Percentiles rank a stretch among this genome's conserved stretches.
Evolutionary conservation across 1,140 invertebrate genomes (phyloP).

Genomic region (Lysiphlebus fabarum): DNA sequence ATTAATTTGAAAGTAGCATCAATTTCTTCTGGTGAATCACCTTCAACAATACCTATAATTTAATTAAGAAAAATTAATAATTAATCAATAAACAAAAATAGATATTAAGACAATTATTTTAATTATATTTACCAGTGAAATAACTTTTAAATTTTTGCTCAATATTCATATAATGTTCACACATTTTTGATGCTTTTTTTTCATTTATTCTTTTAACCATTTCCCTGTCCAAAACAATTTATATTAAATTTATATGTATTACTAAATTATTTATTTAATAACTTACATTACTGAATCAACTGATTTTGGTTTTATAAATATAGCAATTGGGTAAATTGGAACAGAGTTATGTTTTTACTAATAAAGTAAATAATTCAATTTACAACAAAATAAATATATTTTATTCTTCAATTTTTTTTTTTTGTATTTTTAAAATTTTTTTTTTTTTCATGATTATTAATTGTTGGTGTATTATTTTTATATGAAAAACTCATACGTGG

Average conservation of each 20-base stretch:
- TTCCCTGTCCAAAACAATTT: slow-evolving; percentile 67
- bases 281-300: slow-evolving; percentile 93
- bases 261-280: slow-evolving; percentile 11
- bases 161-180: slow-evolving; percentile 91
- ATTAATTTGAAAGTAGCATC: slow-evolving; percentile 93
- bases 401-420: no score
- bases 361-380: no score
- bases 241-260: background rate
- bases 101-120: background rate
- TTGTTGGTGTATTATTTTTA: no score
- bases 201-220: slow-evolving; percentile 99
- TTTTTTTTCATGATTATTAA: no score
- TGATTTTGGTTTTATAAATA: slow-evolving; percentile 98
- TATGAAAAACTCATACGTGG: no score
- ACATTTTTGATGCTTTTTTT: slow-evolving; percentile 96
- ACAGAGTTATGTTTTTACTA: no score
- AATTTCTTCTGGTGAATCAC: slow-evolving; percentile 96
- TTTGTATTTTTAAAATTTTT: no score
- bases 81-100: no score
- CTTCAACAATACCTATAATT: slow-evolving; percentile 87
- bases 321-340: slow-evolving; percentile 93
- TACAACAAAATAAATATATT: no score
- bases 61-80: slow-evolving; percentile 12
- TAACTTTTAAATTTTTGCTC: slow-evolving; percentile 99
- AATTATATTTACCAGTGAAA: slow-evolving; percentile 78